Percentiles rank a stretch among this genome's conserved stretches.
Evolutionary conservation across 2,797 vertebrate species (phyloP).

Genomic region (Glossophaga mutica): DNA sequence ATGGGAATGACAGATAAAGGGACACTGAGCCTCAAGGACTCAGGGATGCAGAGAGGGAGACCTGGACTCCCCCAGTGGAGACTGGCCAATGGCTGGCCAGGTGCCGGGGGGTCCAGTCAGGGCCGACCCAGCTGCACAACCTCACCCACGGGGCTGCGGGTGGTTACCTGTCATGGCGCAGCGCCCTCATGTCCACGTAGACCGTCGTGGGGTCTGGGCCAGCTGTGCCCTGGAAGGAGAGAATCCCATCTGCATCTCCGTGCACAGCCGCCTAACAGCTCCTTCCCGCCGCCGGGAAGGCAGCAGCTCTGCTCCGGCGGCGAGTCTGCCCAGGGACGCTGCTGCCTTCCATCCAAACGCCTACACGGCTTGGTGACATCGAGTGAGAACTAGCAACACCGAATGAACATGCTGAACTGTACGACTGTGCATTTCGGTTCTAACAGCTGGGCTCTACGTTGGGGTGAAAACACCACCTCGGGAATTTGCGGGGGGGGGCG

Average conservation of each 20-base stretch:
- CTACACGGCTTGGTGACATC: neutral
- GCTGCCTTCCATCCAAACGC: neutral
- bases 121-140: neutral
- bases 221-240: conserved; percentile 88
- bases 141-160: rapidly evolving
- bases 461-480: neutral
- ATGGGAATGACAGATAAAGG: neutral
- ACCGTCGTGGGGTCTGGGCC: conserved; percentile 97
- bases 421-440: neutral
- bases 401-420: neutral
- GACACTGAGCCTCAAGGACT: neutral
- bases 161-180: conserved; percentile 92
- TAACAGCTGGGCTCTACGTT: neutral
- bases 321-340: neutral
- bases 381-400: neutral
- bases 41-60: neutral
- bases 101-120: neutral
- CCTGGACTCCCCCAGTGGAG: neutral
- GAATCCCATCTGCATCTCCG: neutral
- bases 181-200: conserved; percentile 95
- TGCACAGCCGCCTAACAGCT: neutral
- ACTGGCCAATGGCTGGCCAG: neutral
- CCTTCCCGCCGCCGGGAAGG: neutral
- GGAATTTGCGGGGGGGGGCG: neutral
- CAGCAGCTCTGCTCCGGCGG: neutral